These are phyloP conservation scores for Nomada fabriciana DNA, from an alignment of 2,888 invertebrate genomes.

Conservation along the genomic window DNA sequence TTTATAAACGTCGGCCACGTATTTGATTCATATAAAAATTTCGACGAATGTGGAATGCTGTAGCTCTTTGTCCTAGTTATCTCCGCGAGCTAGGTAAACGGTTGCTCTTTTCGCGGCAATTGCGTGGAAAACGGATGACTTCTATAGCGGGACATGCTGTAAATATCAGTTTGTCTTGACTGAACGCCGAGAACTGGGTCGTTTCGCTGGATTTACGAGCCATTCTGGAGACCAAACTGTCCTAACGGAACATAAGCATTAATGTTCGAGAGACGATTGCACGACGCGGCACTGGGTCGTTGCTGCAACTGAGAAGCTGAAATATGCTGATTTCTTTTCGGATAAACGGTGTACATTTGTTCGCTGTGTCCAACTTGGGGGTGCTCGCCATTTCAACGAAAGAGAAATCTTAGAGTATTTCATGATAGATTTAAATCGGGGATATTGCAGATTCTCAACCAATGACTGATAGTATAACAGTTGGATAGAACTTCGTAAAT, in stretches of 20 bases:
- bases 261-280: slow-evolving; percentile 64
- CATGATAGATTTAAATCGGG: no score
- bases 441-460: no score
- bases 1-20: not conserved
- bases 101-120: slow-evolving; percentile 39
- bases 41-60: not conserved
- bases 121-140: slow-evolving; percentile 46
- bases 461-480: no score
- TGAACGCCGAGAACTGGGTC: slow-evolving; percentile 60
- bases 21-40: slow-evolving; percentile 28
- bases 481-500: no score
- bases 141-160: slow-evolving; percentile 48
- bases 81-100: slow-evolving; percentile 18
- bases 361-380: not conserved
- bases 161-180: slow-evolving; percentile 72
- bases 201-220: slow-evolving; percentile 75
- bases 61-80: slow-evolving; percentile 26
- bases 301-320: slow-evolving; percentile 21
- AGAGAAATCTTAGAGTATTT: not conserved
- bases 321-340: not conserved
- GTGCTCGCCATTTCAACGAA: not conserved
- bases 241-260: slow-evolving; percentile 74
- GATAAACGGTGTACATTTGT: not conserved
- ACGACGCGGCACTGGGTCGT: slow-evolving; percentile 63
- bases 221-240: slow-evolving; percentile 68